Evolutionary conservation across 2,888 invertebrate species (phyloP), one percentile per base, ranked within the genome.

Genomic region (Therioaphis trifolii): DNA sequence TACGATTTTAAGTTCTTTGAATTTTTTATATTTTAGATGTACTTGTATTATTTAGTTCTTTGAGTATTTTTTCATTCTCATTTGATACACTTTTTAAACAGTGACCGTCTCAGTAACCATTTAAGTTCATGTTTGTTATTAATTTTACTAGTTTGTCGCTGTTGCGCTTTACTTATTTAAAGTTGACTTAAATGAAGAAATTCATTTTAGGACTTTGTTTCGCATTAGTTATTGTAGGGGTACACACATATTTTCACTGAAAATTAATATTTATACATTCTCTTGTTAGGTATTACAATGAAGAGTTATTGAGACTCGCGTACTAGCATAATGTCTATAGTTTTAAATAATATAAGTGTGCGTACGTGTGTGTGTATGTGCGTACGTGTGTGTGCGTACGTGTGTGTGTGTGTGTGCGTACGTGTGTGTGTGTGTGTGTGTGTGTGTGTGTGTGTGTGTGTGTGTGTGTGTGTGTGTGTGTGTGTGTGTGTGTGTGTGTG

Each of bases 241-340:
- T n/a, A 7, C 12, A 46, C 4, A 24, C 24, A 11, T 35, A 29
- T 72, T 72, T 72, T 52, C 11, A 52, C 72, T 15, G 35, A 35
- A 71, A 69, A 71, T 71, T 71, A 71, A 71, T 52, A 72, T 72
- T 72, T 29, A 72, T 72, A 29, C 52, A 72, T 52, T 72, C 21
- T 72, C 29, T 72, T 29, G 29, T 72, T 35, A 3, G 21, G 72
- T 66, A 35, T 3, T 15, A 49, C 29, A 72, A 72, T 55, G 29
- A 71, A 46, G 12, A 18, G 21, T 12, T 58, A 58, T 58, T 58
- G 46, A 55, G 72, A 71, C 52, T 4, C 14, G n/a, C 29, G 21
- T 43, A 21, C 72, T 35, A n/a, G 21, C 52, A 52, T 72, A 29
- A 72, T 35, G 12, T 72, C 14, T 5, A 14, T 18, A n/a, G 27